Percentiles rank a stretch among this genome's conserved stretches.
phyloP scores from a whole-genome alignment of 1,140 invertebrate genomes.

The Ceratina calcarata region DNA sequence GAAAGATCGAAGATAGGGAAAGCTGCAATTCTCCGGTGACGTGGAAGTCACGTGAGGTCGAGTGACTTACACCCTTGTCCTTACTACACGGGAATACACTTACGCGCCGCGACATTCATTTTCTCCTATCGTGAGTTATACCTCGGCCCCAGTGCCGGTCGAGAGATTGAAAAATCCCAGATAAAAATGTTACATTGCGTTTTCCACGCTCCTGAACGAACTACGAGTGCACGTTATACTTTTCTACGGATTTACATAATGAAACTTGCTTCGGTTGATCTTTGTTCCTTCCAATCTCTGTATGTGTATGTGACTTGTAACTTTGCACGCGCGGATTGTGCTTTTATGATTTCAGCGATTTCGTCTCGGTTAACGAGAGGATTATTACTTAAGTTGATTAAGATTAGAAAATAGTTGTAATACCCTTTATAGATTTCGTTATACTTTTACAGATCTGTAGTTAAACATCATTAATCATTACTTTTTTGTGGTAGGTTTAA shows the following conservation, averaged over 20 bases:
- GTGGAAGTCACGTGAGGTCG: conserved; percentile 73
- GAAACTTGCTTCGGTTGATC: background rate
- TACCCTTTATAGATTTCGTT: no score
- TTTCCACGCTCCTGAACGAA: conserved; percentile 22
- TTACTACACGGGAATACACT: conserved; percentile 74
- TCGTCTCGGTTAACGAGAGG: no score
- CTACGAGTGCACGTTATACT: background rate
- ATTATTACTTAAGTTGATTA: no score
- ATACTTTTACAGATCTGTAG: no score
- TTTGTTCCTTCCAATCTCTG: background rate
- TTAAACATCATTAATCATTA: no score
- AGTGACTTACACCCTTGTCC: conserved; percentile 70
- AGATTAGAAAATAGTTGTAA: no score
- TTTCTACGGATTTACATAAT: background rate
- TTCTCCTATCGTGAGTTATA: conserved; percentile 70
- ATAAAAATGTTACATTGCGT: conserved; percentile 69
- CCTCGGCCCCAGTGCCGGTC: conserved; percentile 58
- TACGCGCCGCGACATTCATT: conserved; percentile 75
- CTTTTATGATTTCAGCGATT: background rate
- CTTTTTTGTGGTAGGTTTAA: no score
- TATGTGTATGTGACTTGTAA: no score
- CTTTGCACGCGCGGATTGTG: background rate
- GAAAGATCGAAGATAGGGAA: conserved; percentile 75
- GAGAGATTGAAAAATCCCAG: conserved; percentile 73
- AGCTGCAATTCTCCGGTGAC: conserved; percentile 44